A percentile compares a stretch with the other conserved stretches of the same genome.
phyloP scores from a whole-genome alignment of 2,888 invertebrate species.

The Drosophila barbarae region DNA sequence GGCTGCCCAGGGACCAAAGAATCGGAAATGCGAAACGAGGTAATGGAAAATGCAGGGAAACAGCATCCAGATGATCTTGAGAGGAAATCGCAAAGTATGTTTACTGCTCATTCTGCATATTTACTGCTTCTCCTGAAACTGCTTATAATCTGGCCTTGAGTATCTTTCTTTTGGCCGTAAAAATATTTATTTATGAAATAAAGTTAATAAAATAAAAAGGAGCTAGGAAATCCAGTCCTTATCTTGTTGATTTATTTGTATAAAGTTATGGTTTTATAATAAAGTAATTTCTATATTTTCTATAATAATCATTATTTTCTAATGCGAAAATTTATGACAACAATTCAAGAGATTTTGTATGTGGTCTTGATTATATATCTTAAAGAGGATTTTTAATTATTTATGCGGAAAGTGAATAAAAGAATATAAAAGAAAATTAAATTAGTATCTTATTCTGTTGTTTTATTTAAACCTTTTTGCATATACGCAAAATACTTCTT shows the following conservation, averaged over 20 bases:
- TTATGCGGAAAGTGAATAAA: no score
- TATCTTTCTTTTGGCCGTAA: background rate
- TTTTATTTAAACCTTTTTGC: background rate
- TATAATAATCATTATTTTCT: background rate
- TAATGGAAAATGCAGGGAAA: constrained; percentile 18
- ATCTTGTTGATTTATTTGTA: background rate
- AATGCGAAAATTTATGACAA: no score
- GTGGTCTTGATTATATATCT: no score
- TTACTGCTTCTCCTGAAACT: background rate
- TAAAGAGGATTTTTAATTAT: no score
- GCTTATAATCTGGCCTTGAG: background rate
- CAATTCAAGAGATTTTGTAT: no score
- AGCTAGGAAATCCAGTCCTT: background rate
- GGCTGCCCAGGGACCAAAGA: constrained; percentile 8
- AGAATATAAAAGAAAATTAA: no score
- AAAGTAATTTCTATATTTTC: background rate
- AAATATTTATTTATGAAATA: background rate
- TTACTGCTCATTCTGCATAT: background rate
- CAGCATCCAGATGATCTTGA: constrained; percentile 10
- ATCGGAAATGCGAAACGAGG: constrained; percentile 31
- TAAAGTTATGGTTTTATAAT: background rate
- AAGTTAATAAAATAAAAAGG: background rate
- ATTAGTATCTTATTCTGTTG: no score
- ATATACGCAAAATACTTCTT: background rate
- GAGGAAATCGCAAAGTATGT: constrained; percentile 13